Conservation (phyloP, 1,140 invertebrate genomes). For the Drosophila malerkotliana region DNA sequence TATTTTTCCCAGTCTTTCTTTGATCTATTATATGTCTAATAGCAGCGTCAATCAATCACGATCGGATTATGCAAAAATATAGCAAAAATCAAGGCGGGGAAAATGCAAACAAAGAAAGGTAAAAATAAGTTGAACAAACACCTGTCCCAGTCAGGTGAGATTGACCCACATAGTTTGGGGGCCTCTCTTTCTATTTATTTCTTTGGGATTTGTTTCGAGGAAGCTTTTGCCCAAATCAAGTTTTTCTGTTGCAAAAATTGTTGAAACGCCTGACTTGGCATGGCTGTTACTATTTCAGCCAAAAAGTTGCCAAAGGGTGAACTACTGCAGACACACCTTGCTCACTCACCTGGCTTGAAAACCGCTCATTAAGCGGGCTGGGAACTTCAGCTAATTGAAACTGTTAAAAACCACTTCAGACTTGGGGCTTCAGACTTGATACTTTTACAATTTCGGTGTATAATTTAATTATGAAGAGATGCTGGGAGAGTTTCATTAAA, state of each 20-base stretch:
- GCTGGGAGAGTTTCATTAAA: constrained; percentile 1
- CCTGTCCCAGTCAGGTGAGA: constrained; percentile 41
- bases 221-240: constrained; percentile 39
- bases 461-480: constrained; percentile 28
- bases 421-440: not conserved
- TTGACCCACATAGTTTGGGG: constrained; percentile 33
- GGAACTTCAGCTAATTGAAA: constrained; percentile 50
- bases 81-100: not conserved
- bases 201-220: not conserved
- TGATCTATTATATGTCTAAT: constrained; percentile 40
- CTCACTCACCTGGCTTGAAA: constrained; percentile 29
- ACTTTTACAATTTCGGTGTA: constrained; percentile 1
- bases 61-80: constrained; percentile 54
- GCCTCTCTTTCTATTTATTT: not conserved
- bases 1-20: constrained; percentile 17
- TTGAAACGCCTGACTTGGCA: constrained; percentile 34
- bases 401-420: constrained; percentile 30
- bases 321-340: constrained; percentile 29
- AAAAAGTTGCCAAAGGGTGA: constrained; percentile 46
- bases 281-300: constrained; percentile 44
- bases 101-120: constrained; percentile 16
- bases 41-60: constrained; percentile 56
- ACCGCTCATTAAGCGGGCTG: constrained; percentile 43
- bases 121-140: constrained; percentile 42
- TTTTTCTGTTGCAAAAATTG: constrained; percentile 46